Evolutionary conservation across 2,113 vertebrate species (phyloP), one percentile per base, ranked within the genome.

Genomic region (Glaucidium brasilianum): DNA sequence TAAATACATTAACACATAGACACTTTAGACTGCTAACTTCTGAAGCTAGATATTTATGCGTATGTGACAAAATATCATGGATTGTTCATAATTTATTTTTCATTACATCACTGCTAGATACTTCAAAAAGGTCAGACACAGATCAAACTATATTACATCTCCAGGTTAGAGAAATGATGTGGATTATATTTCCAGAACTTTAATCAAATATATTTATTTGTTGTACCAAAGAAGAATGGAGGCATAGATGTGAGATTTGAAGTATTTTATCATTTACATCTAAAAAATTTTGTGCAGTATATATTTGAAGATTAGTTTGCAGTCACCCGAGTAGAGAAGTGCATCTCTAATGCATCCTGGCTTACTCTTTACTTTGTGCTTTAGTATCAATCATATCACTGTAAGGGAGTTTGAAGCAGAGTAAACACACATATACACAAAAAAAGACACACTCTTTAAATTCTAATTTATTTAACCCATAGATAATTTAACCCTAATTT

Each of bases 241-340:
- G 15, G 17, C 20, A 68, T 13, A 64, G 56, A 73, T 19, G 19
- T 92, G 35, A 94, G 10, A 41, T 69, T 45, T 88, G 16, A 83
- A 69, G 41, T 45, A 53, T 94, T 81, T 78, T 55, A 56, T n/a
- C 4, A 35, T 68, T 60, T 23, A 71, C 14, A 66, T 27, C 3
- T 29, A 71, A 81, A 84, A 84, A 4, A 87, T 30, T 86, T 92
- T 75, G 16, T 89, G 14, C 55, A 91, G 77, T 39, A 71, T 35
- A 67, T 41, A 50, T 25, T 41, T 66, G 26, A 88, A 50, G 30
- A 67, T 88, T 55, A 85, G 56, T 39, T 63, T 76, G 11, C 17
- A 69, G 67, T 83, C 59, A 76, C 9, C 7, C 0, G 0, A 85
- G 35, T 21, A 68, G 13, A 85, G 26, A 2, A n/a, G 15, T 6